These are phyloP conservation scores for Andrena trimmerana DNA, from an alignment of 2,888 invertebrate species.

Conservation along the genomic window DNA sequence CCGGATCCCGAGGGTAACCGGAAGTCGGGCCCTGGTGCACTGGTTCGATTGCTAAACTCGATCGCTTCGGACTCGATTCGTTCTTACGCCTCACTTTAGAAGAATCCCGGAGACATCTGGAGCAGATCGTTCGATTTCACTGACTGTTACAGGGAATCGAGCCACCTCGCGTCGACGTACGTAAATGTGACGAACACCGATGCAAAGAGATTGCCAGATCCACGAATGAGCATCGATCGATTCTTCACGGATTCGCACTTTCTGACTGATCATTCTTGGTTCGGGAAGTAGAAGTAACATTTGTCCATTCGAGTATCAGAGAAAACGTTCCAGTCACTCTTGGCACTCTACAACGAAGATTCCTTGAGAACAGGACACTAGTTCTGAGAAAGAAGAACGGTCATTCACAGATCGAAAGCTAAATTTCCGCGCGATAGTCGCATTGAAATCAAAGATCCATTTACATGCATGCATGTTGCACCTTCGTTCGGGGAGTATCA, in stretches of 20 bases:
- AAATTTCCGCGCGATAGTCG: not conserved
- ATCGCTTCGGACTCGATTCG: slow-evolving; percentile 19
- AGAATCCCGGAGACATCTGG: not conserved
- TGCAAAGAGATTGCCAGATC: not conserved
- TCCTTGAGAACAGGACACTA: too few species aligned
- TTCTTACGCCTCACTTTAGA: not conserved
- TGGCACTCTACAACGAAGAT: not conserved
- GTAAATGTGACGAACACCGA: too few species aligned
- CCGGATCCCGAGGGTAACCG: slow-evolving; percentile 54
- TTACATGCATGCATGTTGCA: not conserved
- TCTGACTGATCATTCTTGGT: not conserved
- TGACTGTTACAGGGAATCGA: too few species aligned
- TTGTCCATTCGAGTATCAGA: not conserved
- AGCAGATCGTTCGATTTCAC: too few species aligned
- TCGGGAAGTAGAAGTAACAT: not conserved
- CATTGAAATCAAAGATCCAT: not conserved
- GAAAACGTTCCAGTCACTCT: not conserved
- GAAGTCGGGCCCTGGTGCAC: slow-evolving; percentile 37
- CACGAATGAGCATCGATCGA: not conserved
- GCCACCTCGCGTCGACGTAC: too few species aligned
- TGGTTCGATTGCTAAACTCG: not conserved
- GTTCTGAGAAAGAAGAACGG: not conserved
- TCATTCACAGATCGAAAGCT: not conserved
- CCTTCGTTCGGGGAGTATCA: not conserved
- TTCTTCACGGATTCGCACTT: not conserved